Evolutionary conservation across 2,888 invertebrate genomes (phyloP).

Genomic region (Branchipolynoe longqiensis): DNA sequence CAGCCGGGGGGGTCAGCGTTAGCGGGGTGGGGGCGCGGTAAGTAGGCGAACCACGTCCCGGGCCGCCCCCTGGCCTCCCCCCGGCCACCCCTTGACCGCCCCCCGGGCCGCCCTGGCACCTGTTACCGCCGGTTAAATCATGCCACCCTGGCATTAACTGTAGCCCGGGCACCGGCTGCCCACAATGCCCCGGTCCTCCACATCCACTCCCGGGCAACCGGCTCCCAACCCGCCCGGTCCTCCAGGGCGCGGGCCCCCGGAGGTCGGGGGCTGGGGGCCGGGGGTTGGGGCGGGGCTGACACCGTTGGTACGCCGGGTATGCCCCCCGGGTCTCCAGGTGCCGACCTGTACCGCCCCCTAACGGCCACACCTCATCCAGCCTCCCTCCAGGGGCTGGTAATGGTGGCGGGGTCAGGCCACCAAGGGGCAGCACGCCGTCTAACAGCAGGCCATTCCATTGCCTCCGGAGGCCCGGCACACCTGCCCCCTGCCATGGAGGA

Average conservation of each 20-base stretch:
- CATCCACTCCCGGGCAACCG: too few relatives aligned
- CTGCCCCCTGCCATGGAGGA: too few relatives aligned
- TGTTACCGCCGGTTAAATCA: slow-evolving; percentile 53
- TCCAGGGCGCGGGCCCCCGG: slow-evolving; percentile 3
- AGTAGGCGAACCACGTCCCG: not conserved
- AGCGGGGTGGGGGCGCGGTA: slow-evolving; percentile 5
- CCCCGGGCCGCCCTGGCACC: slow-evolving; percentile 49
- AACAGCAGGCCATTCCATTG: not conserved
- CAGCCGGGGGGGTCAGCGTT: not conserved
- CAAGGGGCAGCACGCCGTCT: not conserved
- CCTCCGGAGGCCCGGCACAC: too few relatives aligned
- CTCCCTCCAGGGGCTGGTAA: not conserved
- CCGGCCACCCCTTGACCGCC: slow-evolving; percentile 6
- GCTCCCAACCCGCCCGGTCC: slow-evolving; percentile 11
- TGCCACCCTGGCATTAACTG: slow-evolving; percentile 38
- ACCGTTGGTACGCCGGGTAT: too few relatives aligned
- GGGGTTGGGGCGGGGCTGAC: not conserved
- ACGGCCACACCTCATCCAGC: slow-evolving; percentile 40
- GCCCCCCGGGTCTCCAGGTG: slow-evolving; percentile 40
- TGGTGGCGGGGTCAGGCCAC: slow-evolving; percentile 36
- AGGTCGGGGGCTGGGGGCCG: not conserved
- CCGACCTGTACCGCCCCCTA: slow-evolving; percentile 23
- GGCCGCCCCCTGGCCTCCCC: not conserved
- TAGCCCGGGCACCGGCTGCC: slow-evolving; percentile 1
- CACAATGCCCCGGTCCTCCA: slow-evolving; percentile 44